These are phyloP conservation scores for Apeira syringaria DNA, from an alignment of 2,888 invertebrate genomes.

Conservation along the genomic window DNA sequence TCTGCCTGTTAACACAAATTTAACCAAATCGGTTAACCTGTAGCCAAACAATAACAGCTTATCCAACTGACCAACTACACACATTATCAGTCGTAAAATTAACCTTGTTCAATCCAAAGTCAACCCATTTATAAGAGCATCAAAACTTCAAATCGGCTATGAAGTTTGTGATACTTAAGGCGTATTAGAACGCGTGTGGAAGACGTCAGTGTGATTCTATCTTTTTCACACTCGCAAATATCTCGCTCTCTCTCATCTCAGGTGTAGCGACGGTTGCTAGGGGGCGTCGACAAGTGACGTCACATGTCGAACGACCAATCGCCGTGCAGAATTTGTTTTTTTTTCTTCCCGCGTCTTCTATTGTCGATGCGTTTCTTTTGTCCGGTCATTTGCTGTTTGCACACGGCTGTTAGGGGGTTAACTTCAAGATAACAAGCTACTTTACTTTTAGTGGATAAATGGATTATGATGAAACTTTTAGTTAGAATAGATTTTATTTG, in stretches of 20 bases:
- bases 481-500: constrained; percentile 20
- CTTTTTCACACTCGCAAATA: constrained; percentile 56
- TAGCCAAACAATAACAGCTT: constrained; percentile 83
- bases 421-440: constrained; percentile 58
- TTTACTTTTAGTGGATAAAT: constrained; percentile 38
- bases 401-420: constrained; percentile 45
- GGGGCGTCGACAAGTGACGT: constrained; percentile 79
- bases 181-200: constrained; percentile 27
- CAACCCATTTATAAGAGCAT: background rate
- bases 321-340: constrained; percentile 49
- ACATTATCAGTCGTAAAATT: constrained; percentile 30
- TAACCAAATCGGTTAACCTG: constrained; percentile 83
- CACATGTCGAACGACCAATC: constrained; percentile 67
- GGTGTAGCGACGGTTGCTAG: constrained; percentile 78
- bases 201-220: constrained; percentile 58
- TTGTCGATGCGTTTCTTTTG: constrained; percentile 68
- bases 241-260: constrained; percentile 75
- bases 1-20: constrained; percentile 79
- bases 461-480: constrained; percentile 37
- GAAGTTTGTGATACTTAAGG: constrained; percentile 18
- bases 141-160: constrained; percentile 28
- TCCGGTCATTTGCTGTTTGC: constrained; percentile 50
- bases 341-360: constrained; percentile 61
- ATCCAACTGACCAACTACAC: constrained; percentile 69
- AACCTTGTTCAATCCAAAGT: constrained; percentile 18